These are phyloP conservation scores for Rhabditoides inermis DNA, from an alignment of 2,888 invertebrate species.

Conservation along the genomic window DNA sequence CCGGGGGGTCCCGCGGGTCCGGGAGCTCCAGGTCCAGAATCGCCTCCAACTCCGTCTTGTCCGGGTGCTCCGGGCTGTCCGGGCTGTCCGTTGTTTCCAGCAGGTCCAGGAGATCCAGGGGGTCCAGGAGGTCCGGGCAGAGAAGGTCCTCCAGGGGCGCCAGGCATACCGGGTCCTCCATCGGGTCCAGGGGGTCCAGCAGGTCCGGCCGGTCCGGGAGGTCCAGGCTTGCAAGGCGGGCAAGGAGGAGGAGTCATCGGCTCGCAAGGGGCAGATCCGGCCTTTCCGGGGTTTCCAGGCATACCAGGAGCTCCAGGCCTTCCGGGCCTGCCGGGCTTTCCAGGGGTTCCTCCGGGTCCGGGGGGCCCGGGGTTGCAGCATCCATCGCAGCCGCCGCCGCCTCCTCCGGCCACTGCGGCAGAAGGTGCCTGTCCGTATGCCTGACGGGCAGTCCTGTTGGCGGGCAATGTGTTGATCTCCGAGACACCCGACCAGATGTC, in stretches of 20 bases:
- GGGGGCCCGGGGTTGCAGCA: constrained; percentile 29
- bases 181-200: constrained; percentile 22
- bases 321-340: constrained; percentile 25
- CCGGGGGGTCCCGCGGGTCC: constrained; percentile 23
- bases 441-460: constrained; percentile 39
- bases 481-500: constrained; percentile 51
- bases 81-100: constrained; percentile 23
- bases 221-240: constrained; percentile 23
- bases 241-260: constrained; percentile 29
- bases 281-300: constrained; percentile 31
- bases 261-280: constrained; percentile 21
- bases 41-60: constrained; percentile 17
- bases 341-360: constrained; percentile 25
- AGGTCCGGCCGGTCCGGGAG: constrained; percentile 25
- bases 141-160: constrained; percentile 18
- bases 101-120: constrained; percentile 23
- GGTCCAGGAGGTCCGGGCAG: constrained; percentile 20
- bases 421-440: constrained; percentile 18
- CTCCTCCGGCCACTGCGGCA: constrained; percentile 9
- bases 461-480: constrained; percentile 36
- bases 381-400: constrained; percentile 22
- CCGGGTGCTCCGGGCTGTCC: constrained; percentile 28
- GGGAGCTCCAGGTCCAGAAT: constrained; percentile 20
- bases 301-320: constrained; percentile 29
- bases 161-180: neutral